A percentile compares a stretch with the other conserved stretches of the same genome.
Evolutionary conservation across 1,140 invertebrate genomes (phyloP).

Genomic region (Diorhabda elongata): DNA sequence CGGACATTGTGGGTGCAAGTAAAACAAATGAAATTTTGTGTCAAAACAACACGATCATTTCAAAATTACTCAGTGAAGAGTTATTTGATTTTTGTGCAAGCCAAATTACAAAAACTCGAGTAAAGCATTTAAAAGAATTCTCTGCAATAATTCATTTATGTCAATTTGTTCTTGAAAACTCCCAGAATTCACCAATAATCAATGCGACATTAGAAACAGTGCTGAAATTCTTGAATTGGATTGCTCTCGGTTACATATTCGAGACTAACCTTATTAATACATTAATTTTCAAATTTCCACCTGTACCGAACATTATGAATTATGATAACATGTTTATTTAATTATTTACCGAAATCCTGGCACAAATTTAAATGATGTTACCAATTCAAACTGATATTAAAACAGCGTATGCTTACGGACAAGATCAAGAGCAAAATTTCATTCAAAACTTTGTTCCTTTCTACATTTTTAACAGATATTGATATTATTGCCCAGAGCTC

Average conservation of each 20-base stretch:
- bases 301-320: constrained; percentile 82
- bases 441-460: too few relatives aligned
- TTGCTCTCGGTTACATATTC: constrained; percentile 98
- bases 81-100: constrained; percentile 98
- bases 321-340: too few relatives aligned
- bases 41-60: constrained; percentile 98
- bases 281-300: constrained; percentile 95
- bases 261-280: constrained; percentile 96
- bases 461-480: too few relatives aligned
- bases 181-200: constrained; percentile 91
- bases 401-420: too few relatives aligned
- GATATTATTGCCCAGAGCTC: too few relatives aligned
- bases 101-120: constrained; percentile 97
- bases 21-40: constrained; percentile 98
- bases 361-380: too few relatives aligned
- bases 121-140: constrained; percentile 98
- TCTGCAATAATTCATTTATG: constrained; percentile 96
- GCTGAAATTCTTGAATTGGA: constrained; percentile 97
- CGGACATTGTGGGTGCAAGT: constrained; percentile 97
- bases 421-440: too few relatives aligned
- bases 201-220: constrained; percentile 93
- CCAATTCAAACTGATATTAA: too few relatives aligned
- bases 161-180: constrained; percentile 97
- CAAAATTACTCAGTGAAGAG: constrained; percentile 97
- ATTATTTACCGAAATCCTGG: too few relatives aligned